Base-by-base conservation (phyloP, 1,140 invertebrate species). In the Anoplophora glabripennis region DNA sequence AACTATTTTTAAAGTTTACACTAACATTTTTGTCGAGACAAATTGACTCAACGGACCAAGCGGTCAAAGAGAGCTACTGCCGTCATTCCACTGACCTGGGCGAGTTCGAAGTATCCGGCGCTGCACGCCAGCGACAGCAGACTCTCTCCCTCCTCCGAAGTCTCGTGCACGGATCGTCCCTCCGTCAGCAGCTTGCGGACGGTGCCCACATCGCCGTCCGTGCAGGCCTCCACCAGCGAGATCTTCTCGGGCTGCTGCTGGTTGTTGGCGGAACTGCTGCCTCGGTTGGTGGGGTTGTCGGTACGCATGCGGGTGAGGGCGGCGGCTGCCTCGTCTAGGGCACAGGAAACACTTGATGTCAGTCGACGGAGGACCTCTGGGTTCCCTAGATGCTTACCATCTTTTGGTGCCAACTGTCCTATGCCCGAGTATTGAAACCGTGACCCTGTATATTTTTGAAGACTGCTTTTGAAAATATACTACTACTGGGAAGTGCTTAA, bases 321-420 rank as follows among this genome's bases (percentile, higher is more conserved):
- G 64, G 94, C 93, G 48, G 94, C 94, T 45, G 94, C 94, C 80
- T 97, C 94, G 81, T 96, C 94, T 61, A 98, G 83, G 47, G 94
- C 92, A 81, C 90, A 93, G 67, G 91, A 94, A 53, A 95, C 92
- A 66, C 89, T 90, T 15, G 91, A 93, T 57, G 92, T 93, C 68
- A 94, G 79, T 64, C 89, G 85, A 67, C 89, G 80, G 41, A 94
- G 80, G 55, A 93, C 90, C 76, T 91, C 88, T 72, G 89, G 88
- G 77, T 90, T 88, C 35, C 86, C 85, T 63, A 89, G 79, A 75
- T 88, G 84, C 76, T 89, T 90, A 67, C 87, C 87, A 81, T 90
- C 88, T 75, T 88, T 86, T 55, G 85, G 81, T 42, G 89, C 86
- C 66, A 90, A 82, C 75, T 86, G 78, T 64, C 88, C 86, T 70